These are phyloP conservation scores for Amphiprion ocellaris DNA, from an alignment of 2,113 vertebrate genomes.

Conservation along the genomic window DNA sequence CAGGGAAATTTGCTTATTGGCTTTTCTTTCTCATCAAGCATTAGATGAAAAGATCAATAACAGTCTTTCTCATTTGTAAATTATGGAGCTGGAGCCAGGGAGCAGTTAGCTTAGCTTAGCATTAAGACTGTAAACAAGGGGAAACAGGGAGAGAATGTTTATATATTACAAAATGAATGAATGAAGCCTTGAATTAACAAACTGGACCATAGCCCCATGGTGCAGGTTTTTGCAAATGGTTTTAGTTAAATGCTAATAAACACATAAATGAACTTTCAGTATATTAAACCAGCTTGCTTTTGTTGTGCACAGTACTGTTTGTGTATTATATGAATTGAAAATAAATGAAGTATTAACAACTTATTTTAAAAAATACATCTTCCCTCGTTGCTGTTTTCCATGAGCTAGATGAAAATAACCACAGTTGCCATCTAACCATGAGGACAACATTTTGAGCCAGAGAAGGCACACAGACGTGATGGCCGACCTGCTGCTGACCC, in stretches of 20 bases:
- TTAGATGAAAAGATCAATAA: no score
- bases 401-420: conserved; percentile 7
- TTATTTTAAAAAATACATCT: neutral
- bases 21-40: no score
- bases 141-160: no score
- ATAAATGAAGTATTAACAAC: no score
- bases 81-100: no score
- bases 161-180: neutral
- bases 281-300: neutral
- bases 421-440: conserved; percentile 2
- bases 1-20: no score
- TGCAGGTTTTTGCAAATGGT: no score
- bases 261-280: neutral
- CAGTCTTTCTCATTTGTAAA: no score
- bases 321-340: no score
- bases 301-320: neutral
- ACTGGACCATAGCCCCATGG: no score
- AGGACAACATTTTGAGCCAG: neutral
- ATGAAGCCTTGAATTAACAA: neutral
- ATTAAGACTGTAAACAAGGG: no score
- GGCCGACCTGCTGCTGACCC: conserved; percentile 52
- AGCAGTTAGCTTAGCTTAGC: no score
- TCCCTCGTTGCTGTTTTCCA: neutral
- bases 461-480: conserved; percentile 17
- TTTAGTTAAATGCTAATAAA: neutral